phyloP scores from a whole-genome alignment of 1,140 invertebrate genomes.

The Papilio glaucus region DNA sequence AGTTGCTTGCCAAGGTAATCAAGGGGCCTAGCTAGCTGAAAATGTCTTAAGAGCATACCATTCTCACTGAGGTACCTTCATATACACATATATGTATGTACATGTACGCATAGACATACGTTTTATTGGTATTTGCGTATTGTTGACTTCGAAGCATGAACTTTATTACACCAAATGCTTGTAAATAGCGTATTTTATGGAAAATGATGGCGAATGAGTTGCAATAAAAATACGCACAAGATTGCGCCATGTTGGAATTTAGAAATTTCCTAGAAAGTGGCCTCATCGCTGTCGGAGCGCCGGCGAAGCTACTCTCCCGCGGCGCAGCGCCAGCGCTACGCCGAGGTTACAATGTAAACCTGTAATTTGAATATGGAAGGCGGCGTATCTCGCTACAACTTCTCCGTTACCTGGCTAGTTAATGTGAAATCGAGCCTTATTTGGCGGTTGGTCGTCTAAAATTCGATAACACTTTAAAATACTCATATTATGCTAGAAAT shows the following conservation, averaged over 20 bases:
- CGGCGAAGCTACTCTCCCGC: slow-evolving; percentile 3
- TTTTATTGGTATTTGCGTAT: too few relatives aligned
- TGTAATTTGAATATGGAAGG: slow-evolving; percentile 71
- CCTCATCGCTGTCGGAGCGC: slow-evolving; percentile 37
- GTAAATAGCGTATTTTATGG: not conserved
- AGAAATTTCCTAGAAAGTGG: slow-evolving; percentile 68
- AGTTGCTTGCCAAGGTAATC: too few relatives aligned
- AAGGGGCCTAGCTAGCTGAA: too few relatives aligned
- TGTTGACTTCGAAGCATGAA: too few relatives aligned
- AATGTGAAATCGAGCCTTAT: slow-evolving; percentile 55
- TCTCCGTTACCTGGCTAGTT: slow-evolving; percentile 42
- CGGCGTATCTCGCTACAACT: slow-evolving; percentile 44
- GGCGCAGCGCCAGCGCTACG: slow-evolving; percentile 22
- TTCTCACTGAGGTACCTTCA: too few relatives aligned
- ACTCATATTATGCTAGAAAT: slow-evolving; percentile 8
- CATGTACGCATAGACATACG: too few relatives aligned
- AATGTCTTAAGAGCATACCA: too few relatives aligned
- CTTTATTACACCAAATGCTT: slow-evolving; percentile 9
- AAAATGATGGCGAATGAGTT: slow-evolving; percentile 6
- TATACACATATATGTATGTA: too few relatives aligned
- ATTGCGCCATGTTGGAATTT: slow-evolving; percentile 45
- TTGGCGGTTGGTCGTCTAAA: slow-evolving; percentile 48
- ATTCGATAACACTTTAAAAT: slow-evolving; percentile 42
- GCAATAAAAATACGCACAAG: slow-evolving; percentile 36
- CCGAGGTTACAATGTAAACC: slow-evolving; percentile 61